These are phyloP conservation scores for Cardinalis cardinalis DNA, from an alignment of 2,113 vertebrate species.

Conservation along the genomic window DNA sequence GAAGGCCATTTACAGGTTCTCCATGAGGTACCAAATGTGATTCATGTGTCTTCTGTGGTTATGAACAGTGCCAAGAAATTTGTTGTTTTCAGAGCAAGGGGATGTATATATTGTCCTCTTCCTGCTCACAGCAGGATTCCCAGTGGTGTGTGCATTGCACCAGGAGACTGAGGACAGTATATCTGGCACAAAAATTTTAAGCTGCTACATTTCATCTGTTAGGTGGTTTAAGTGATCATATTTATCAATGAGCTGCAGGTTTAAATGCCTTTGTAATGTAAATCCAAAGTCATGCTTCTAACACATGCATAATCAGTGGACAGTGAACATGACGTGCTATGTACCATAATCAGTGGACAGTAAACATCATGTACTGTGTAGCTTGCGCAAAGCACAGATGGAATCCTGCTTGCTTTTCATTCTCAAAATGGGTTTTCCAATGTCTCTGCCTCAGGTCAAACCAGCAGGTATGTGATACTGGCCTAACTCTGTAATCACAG, in stretches of 20 bases:
- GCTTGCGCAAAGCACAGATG: neutral
- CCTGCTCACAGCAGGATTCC: neutral
- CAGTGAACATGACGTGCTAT: neutral
- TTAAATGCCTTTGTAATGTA: constrained; percentile 28
- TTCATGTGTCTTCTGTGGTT: constrained; percentile 45
- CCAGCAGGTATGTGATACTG: neutral
- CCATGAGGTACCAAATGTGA: constrained; percentile 36
- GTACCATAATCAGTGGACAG: neutral
- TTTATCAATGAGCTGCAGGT: constrained; percentile 4
- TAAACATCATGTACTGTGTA: neutral
- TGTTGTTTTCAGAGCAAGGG: neutral
- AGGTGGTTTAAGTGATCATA: neutral
- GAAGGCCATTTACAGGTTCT: constrained; percentile 62
- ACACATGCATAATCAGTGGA: neutral
- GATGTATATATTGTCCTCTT: constrained; percentile 8
- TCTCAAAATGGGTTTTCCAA: neutral
- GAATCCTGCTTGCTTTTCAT: constrained; percentile 12
- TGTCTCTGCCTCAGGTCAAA: neutral
- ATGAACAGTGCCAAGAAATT: constrained; percentile 40
- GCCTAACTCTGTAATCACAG: neutral
- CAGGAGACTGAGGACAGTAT: neutral
- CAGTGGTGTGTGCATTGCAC: neutral
- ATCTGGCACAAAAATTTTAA: neutral
- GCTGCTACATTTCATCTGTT: neutral
- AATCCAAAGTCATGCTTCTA: constrained; percentile 14